phyloP scores from a whole-genome alignment of 1,140 invertebrate genomes.

The Pomacea maculata region DNA sequence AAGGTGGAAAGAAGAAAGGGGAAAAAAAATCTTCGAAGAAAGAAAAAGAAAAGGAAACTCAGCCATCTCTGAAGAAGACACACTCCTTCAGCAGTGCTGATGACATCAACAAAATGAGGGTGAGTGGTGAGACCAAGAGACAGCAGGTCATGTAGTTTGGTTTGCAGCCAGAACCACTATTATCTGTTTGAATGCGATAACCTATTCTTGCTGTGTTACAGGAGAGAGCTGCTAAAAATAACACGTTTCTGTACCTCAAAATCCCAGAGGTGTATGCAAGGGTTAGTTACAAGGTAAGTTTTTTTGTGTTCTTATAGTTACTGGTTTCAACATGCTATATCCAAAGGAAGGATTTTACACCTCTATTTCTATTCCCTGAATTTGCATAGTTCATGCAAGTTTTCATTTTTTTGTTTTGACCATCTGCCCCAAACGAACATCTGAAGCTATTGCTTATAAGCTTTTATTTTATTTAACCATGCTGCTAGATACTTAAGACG shows the following conservation, averaged over 20 bases:
- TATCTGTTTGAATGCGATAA: not conserved
- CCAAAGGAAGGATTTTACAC: not conserved
- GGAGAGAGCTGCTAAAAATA: conserved; percentile 97
- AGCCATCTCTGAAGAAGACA: conserved; percentile 38
- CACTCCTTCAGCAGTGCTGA: conserved; percentile 70
- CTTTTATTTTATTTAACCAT: too few relatives aligned
- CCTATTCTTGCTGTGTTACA: conserved; percentile 57
- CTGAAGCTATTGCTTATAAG: too few relatives aligned
- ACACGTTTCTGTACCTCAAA: conserved; percentile 98
- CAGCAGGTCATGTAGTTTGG: not conserved
- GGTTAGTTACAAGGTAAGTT: conserved; percentile 84
- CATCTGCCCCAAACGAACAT: too few relatives aligned
- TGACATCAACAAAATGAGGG: conserved; percentile 98
- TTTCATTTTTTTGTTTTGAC: too few relatives aligned
- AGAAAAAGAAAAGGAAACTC: conserved; percentile 42
- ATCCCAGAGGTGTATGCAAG: conserved; percentile 93
- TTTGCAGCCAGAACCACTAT: not conserved
- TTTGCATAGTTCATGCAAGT: not conserved
- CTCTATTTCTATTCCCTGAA: not conserved
- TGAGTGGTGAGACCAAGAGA: conserved; percentile 47
- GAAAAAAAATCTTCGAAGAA: conserved; percentile 45
- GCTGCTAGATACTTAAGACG: too few relatives aligned
- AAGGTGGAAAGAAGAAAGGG: conserved; percentile 46
- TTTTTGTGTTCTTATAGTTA: not conserved
- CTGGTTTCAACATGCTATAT: not conserved